Conservation (phyloP, 2,888 invertebrate genomes). For the Chloroclysta siterata region DNA sequence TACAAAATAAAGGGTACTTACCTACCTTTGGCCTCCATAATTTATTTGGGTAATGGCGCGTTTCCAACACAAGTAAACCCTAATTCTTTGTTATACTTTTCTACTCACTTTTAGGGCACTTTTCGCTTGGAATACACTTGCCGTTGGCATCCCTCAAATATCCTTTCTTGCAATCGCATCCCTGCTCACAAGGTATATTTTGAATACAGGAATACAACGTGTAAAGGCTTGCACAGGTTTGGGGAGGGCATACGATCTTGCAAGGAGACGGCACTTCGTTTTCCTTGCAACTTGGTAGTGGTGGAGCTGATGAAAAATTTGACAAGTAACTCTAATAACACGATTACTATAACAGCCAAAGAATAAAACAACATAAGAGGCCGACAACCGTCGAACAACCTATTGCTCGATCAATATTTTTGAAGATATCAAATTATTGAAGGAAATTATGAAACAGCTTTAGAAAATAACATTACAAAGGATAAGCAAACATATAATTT, state of each 20-base stretch:
- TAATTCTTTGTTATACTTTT: background rate
- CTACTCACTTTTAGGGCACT: constrained; percentile 50
- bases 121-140: constrained; percentile 49
- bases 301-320: constrained; percentile 37
- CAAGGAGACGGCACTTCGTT: constrained; percentile 49
- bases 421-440: too few relatives aligned
- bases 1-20: too few relatives aligned
- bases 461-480: too few relatives aligned
- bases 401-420: too few relatives aligned
- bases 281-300: constrained; percentile 41
- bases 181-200: constrained; percentile 48
- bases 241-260: constrained; percentile 51
- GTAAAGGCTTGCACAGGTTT: constrained; percentile 49
- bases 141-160: constrained; percentile 51
- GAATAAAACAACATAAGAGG: too few relatives aligned
- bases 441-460: too few relatives aligned
- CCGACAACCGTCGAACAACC: too few relatives aligned
- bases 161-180: constrained; percentile 57
- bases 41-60: background rate
- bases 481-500: too few relatives aligned
- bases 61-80: too few relatives aligned
- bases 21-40: background rate
- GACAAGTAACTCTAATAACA: too few relatives aligned
- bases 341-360: too few relatives aligned
- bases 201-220: constrained; percentile 39